Conservation (phyloP, 2,113 vertebrate genomes). For the Arizona elegans region DNA sequence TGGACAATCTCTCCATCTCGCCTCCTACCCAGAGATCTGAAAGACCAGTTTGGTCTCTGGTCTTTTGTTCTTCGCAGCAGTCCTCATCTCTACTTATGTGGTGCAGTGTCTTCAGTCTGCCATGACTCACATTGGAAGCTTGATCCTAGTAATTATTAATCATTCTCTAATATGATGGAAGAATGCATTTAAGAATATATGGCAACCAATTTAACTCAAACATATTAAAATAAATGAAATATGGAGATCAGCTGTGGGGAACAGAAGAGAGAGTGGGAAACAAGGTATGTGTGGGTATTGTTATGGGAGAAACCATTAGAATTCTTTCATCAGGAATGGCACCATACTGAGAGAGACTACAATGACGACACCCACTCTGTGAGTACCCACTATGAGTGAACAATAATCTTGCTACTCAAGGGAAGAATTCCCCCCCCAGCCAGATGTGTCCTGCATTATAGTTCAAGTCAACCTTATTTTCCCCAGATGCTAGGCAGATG, state of each 20-base stretch:
- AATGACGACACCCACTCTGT: not conserved
- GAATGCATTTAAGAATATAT: not conserved
- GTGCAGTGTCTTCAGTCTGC: not conserved
- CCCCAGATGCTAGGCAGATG: slow-evolving; percentile 16
- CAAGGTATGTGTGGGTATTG: not conserved
- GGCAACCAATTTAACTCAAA: not conserved
- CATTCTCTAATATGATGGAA: not conserved
- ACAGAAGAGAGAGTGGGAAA: not conserved
- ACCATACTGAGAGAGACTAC: not conserved
- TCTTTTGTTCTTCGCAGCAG: not conserved
- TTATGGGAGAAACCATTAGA: not conserved
- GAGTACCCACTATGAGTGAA: not conserved
- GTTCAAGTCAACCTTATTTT: not conserved
- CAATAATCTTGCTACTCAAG: not conserved
- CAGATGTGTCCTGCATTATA: not conserved
- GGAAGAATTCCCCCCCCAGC: not conserved
- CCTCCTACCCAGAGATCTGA: not conserved
- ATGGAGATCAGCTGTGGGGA: not conserved
- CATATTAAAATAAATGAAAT: not conserved
- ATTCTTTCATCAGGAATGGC: not conserved
- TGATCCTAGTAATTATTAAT: not conserved
- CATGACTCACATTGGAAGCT: not conserved
- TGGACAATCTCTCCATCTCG: not conserved
- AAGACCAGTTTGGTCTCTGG: not conserved
- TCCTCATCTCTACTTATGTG: not conserved